Base-by-base conservation (phyloP, 2,797 vertebrate species). In the Merluccius polli region DNA sequence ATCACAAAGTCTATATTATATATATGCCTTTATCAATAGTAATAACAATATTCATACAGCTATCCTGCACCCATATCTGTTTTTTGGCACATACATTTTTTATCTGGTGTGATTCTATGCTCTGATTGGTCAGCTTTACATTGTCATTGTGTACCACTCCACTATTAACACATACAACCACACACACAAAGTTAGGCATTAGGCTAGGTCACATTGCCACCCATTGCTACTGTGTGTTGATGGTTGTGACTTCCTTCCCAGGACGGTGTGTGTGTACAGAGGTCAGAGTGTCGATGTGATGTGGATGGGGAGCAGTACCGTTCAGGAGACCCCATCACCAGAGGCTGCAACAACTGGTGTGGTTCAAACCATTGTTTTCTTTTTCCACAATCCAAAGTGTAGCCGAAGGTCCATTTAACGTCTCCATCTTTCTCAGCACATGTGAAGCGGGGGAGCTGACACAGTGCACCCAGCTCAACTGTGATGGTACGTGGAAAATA, bases 341-440 rank as follows among this genome's bases (percentile, higher is more conserved):
- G 38, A 30, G 92, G 88, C 31, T 97, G 96, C 77, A 95, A 94
- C 83, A 97, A 94, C 84, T 97, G 96, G 96, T 95, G 78, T 68
- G 11, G 10, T 38, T n/a, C 48, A n/a, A 8, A 24, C 24, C 27
- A 6, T 65, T 65, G 21, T 1, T 9, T 65, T 24, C 59, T 65
- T 10, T n/a, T 4, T n/a, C 2, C 59, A 7, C 59, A 65, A 38
- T 38, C 36, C 36, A 38, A 38, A 38, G 36, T 38, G 36, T 38
- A 38, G 36, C 11, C 36, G 13, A 2, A 9, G 32, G 32, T 33
- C 36, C 10, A 1, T 38, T 38, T 78, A 74, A 63, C 71, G 35
- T 74, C 83, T 74, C 11, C 52, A 24, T 63, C 7, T 63, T 4
- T 5, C 52, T 63, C 84, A 97, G 96, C 82, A 94, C 95, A 69